phyloP scores from a whole-genome alignment of 2,113 vertebrate species.

The Eptatretus burgeri region DNA sequence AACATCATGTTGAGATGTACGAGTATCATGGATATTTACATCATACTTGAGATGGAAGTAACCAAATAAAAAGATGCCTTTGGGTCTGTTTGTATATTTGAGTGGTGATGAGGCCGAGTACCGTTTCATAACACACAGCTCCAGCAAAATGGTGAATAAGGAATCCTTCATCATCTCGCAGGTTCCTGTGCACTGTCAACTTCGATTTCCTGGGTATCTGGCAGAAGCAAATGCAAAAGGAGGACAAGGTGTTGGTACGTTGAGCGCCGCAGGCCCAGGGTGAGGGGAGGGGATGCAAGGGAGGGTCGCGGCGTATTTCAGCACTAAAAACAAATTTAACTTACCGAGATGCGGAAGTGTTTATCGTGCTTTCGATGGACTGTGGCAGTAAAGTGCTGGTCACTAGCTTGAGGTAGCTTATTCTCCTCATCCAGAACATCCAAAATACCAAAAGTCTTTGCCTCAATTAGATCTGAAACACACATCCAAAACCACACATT shows the following conservation, averaged over 20 bases:
- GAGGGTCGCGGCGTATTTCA: constrained; percentile 7
- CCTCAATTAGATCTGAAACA: constrained; percentile 67
- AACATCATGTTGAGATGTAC: no score
- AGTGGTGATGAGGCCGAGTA: constrained; percentile 14
- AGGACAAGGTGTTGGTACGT: neutral
- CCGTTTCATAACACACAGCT: constrained; percentile 92
- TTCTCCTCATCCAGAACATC: constrained; percentile 98
- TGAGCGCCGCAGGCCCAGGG: neutral
- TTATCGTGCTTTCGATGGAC: constrained; percentile 76
- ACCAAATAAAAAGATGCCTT: no score
- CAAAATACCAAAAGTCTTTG: constrained; percentile 53
- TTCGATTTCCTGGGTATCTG: constrained; percentile 93
- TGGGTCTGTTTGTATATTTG: no score
- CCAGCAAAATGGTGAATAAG: constrained; percentile 83
- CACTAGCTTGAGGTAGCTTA: constrained; percentile 69
- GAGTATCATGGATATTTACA: constrained; percentile 5
- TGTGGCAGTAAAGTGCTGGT: constrained; percentile 66
- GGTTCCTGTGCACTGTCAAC: constrained; percentile 60
- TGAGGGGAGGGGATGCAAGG: neutral
- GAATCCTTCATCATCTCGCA: constrained; percentile 86
- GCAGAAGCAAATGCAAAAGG: neutral
- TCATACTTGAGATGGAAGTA: neutral
- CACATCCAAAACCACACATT: neutral
- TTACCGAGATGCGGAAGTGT: constrained; percentile 73
- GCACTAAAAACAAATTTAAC: constrained; percentile 13